These are phyloP conservation scores for Sphinx pinastri DNA, from an alignment of 2,888 invertebrate species.

Conservation along the genomic window DNA sequence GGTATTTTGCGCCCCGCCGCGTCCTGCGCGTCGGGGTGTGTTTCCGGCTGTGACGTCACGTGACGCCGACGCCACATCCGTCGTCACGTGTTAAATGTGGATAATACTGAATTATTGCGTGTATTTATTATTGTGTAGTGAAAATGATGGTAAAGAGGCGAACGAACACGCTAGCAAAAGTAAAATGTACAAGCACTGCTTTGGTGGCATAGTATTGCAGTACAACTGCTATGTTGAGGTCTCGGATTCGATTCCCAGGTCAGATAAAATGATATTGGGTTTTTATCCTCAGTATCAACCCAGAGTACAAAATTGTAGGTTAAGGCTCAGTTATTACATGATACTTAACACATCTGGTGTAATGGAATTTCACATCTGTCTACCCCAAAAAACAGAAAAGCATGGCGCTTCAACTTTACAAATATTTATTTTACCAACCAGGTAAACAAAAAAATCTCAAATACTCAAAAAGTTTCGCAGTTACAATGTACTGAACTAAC, in stretches of 20 bases:
- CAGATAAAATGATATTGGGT: too few relatives aligned
- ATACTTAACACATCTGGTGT: background rate
- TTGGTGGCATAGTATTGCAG: too few relatives aligned
- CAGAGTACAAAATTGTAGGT: too few relatives aligned
- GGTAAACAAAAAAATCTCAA: conserved; percentile 8
- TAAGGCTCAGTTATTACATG: too few relatives aligned
- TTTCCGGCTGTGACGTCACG: conserved; percentile 64
- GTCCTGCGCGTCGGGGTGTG: conserved; percentile 67
- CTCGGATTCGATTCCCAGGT: too few relatives aligned
- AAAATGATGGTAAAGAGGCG: too few relatives aligned
- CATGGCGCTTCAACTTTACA: background rate
- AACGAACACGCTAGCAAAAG: too few relatives aligned
- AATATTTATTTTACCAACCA: background rate
- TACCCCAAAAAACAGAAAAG: background rate
- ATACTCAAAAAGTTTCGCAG: background rate
- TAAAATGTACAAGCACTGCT: too few relatives aligned
- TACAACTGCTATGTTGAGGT: too few relatives aligned
- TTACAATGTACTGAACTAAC: background rate
- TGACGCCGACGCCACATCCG: conserved; percentile 52
- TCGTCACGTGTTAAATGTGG: conserved; percentile 15
- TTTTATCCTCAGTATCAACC: too few relatives aligned
- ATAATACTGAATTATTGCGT: background rate
- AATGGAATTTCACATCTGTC: background rate
- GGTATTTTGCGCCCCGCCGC: conserved; percentile 74
- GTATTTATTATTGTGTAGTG: too few relatives aligned